These are phyloP conservation scores for Orestias chungarensis DNA, from an alignment of 2,797 vertebrate genomes.

Conservation along the genomic window DNA sequence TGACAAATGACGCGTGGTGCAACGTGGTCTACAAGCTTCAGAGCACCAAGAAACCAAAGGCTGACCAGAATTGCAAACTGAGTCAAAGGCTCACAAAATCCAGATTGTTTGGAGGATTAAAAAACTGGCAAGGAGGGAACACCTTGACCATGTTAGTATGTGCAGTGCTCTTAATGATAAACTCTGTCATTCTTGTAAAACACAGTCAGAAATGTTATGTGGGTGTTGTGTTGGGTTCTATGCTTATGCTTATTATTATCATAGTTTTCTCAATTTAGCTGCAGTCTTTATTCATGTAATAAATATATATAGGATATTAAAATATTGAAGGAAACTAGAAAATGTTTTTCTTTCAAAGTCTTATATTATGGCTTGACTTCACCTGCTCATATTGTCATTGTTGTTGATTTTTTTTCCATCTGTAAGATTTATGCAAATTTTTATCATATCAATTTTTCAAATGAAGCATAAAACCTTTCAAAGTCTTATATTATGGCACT, in stretches of 20 bases:
- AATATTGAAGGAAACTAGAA: too few relatives aligned
- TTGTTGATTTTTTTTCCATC: too few relatives aligned
- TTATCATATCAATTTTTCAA: too few relatives aligned
- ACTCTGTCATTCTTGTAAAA: conserved; percentile 32
- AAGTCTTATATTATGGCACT: too few relatives aligned
- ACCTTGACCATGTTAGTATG: neutral
- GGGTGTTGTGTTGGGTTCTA: conserved; percentile 17
- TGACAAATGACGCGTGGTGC: conserved; percentile 43
- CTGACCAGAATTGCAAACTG: conserved; percentile 52
- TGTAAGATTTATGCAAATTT: too few relatives aligned
- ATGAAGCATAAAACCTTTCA: too few relatives aligned
- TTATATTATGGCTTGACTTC: too few relatives aligned
- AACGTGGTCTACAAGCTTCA: conserved; percentile 51
- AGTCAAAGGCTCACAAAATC: neutral
- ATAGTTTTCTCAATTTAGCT: neutral
- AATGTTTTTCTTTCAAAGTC: too few relatives aligned
- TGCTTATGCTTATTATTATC: conserved; percentile 11
- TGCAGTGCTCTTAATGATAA: conserved; percentile 10
- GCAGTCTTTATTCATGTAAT: neutral
- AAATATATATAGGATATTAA: neutral
- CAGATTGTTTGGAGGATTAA: neutral
- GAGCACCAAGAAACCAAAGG: conserved; percentile 39
- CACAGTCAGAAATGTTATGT: conserved; percentile 19
- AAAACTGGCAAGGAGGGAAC: neutral
- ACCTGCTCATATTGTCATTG: too few relatives aligned